Conservation (phyloP, 2,797 vertebrate species). For the Hydrolagus colliei region DNA sequence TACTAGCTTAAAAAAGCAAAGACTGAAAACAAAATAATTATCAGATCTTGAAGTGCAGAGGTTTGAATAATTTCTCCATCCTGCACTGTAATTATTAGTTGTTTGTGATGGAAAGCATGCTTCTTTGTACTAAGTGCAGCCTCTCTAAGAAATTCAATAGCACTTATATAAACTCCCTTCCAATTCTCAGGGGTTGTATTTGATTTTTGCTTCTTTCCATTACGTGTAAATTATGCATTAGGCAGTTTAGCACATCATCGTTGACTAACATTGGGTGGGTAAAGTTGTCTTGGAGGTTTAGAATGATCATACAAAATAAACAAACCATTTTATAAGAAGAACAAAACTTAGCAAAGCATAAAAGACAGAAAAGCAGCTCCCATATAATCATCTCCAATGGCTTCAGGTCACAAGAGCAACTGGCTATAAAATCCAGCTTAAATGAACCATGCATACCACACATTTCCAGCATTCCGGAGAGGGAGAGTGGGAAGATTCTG, state of each 20-base stretch:
- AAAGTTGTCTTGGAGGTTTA: constrained; percentile 7
- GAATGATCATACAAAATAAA: not conserved
- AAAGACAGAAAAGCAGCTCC: constrained; percentile 37
- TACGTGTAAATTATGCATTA: constrained; percentile 27
- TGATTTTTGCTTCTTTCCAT: constrained; percentile 8
- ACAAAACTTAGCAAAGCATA: not conserved
- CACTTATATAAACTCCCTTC: constrained; percentile 10
- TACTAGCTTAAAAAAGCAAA: too few relatives aligned
- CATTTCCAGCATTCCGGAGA: constrained; percentile 53
- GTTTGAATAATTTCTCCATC: not conserved
- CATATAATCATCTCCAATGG: constrained; percentile 46
- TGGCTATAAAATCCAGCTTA: constrained; percentile 45
- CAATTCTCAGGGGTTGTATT: constrained; percentile 7
- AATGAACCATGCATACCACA: constrained; percentile 48
- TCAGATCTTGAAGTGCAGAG: not conserved
- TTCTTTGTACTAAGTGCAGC: constrained; percentile 13
- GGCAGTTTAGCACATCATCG: constrained; percentile 2
- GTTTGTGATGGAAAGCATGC: constrained; percentile 19
- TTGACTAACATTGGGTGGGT: not conserved
- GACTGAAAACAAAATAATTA: too few relatives aligned
- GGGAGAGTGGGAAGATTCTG: constrained; percentile 40
- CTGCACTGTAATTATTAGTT: constrained; percentile 19
- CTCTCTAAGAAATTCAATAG: constrained; percentile 27
- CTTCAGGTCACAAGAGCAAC: constrained; percentile 45
- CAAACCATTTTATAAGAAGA: not conserved